Evolutionary conservation across 2,888 invertebrate species (phyloP).

Genomic region (Pristionchus mayeri): DNA sequence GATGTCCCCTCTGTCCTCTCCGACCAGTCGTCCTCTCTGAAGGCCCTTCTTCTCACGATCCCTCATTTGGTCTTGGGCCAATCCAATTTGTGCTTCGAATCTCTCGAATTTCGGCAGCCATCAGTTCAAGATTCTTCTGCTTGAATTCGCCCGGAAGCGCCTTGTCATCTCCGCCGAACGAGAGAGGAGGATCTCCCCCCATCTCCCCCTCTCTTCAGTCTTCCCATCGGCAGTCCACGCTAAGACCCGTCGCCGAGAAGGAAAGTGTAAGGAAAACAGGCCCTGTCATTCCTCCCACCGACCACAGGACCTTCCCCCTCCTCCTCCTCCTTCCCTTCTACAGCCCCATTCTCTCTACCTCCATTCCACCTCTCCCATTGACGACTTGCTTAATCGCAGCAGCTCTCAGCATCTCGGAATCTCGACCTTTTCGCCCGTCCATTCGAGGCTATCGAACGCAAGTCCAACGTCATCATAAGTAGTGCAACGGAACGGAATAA

Average conservation of each 20-base stretch:
- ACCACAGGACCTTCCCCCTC: neutral
- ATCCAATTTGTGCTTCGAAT: conserved; percentile 18
- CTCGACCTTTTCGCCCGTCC: neutral
- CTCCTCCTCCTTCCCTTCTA: neutral
- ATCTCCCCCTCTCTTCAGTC: neutral
- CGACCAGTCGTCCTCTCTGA: neutral
- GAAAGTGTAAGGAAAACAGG: conserved; percentile 25
- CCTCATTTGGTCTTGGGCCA: neutral
- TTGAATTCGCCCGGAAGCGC: conserved; percentile 15
- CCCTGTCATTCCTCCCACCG: neutral
- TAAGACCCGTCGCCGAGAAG: conserved; percentile 16
- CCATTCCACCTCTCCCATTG: conserved; percentile 8
- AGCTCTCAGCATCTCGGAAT: neutral
- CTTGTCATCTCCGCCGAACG: conserved; percentile 30
- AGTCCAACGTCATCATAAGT: neutral
- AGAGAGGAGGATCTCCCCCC: conserved; percentile 12
- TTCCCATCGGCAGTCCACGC: neutral
- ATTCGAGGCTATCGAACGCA: neutral
- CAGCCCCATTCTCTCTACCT: conserved; percentile 28
- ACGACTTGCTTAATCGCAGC: conserved; percentile 29
- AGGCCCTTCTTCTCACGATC: neutral
- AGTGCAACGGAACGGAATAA: neutral
- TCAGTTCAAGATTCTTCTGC: conserved; percentile 17
- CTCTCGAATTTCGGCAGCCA: conserved; percentile 7
- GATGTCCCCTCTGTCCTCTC: neutral